Base-by-base conservation (phyloP, 2,113 vertebrate genomes). In the Piaya cayana region DNA sequence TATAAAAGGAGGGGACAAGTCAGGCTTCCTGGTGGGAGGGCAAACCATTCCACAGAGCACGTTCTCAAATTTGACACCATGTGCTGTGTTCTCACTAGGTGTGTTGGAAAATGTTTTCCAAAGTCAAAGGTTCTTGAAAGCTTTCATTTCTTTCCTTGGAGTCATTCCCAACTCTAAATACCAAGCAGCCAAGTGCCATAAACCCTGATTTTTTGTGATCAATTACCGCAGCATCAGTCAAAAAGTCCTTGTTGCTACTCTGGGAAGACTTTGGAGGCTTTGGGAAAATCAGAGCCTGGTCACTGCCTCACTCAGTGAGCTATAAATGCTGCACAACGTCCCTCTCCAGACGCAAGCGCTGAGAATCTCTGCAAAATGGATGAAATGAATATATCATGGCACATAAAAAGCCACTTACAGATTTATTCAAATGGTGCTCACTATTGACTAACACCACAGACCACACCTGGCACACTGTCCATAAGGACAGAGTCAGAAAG, bases 151-250 rank as follows among this genome's bases (percentile, higher is more conserved):
- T 50, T 64, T 25, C 18, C 45, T 78, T 52, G n/a, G 13, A 50
- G 34, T 42, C 23, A 20, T 15, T 79, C 17, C 36, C 79, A 60
- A 59, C 25, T 30, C 34, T 17, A 32, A 90, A 52, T 7, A 20
- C 52, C 9, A 18, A 47, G 56, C 5, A 77, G 9, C 26, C 68
- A 30, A 58, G 18, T 30, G 39, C 39, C 39, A 39, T 9, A 39
- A 39, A 39, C 39, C 12, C 39, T 39, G 39, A 39, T 39, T 39
- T 39, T 39, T 95, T 76, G 23, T 60, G n/a, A 29, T 82, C 1
- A 0, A 3, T 19, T 32, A 1, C 69, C 36, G 59, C 21, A 39
- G 9, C 27, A n/a, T 5, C 3, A 1, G 11, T 22, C 26, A 22
- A 39, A 17, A 47, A 60, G 15, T 15, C 23, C 69, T 49, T 15